Conservation (phyloP, 2,888 invertebrate genomes). For the Metallyticus violacea region DNA sequence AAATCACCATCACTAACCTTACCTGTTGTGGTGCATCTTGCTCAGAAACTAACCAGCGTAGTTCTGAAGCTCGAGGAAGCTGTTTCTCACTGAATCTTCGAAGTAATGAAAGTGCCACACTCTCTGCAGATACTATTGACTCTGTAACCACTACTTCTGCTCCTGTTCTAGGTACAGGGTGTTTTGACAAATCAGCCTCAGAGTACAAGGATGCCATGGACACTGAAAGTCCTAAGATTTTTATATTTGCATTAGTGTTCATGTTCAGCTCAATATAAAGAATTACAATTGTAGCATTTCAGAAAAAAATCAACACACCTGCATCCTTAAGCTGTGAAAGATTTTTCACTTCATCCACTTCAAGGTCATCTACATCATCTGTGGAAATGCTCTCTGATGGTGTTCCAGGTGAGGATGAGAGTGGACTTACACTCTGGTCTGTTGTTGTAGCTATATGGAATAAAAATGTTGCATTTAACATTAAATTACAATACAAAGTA, state of each 20-base stretch:
- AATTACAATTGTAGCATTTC: neutral
- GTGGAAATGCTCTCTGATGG: conserved; percentile 51
- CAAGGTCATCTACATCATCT: conserved; percentile 53
- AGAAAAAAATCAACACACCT: conserved; percentile 33
- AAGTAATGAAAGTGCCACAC: conserved; percentile 72
- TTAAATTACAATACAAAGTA: too few relatives aligned
- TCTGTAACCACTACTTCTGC: conserved; percentile 45
- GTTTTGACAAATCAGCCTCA: conserved; percentile 51
- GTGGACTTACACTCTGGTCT: conserved; percentile 53
- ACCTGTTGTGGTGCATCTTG: conserved; percentile 70
- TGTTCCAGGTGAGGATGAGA: conserved; percentile 51
- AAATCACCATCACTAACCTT: conserved; percentile 5
- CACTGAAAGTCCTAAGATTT: conserved; percentile 51
- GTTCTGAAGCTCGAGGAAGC: conserved; percentile 71
- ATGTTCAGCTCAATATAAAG: neutral
- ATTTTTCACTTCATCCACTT: conserved; percentile 51
- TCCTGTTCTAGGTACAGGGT: conserved; percentile 34
- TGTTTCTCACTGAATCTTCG: conserved; percentile 73
- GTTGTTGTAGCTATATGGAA: conserved; percentile 48
- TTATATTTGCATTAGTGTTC: neutral
- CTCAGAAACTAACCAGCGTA: conserved; percentile 77
- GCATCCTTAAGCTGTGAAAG: conserved; percentile 45
- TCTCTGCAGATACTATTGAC: conserved; percentile 65
- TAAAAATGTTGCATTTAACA: neutral
- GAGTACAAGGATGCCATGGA: conserved; percentile 65